Base-by-base conservation (phyloP, 2,888 invertebrate species). In the Enchytraeus crypticus region DNA sequence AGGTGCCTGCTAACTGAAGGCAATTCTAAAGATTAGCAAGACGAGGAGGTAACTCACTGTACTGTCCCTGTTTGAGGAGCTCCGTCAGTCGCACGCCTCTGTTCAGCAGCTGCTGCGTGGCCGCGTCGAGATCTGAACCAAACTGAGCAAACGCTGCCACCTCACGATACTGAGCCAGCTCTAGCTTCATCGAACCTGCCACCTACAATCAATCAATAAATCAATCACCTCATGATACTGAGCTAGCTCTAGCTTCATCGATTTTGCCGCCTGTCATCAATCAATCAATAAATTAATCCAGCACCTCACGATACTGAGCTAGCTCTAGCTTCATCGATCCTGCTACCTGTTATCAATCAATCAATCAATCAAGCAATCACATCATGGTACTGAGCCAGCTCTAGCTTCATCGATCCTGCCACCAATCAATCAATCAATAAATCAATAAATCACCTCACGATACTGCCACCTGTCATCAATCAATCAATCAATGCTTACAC, bases 311-410 rank as follows among this genome's bases (percentile, higher is more conserved):
- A 83, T 97, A 97, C 82, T 97, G 97, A 64, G 97, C 97, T 86
- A 97, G 87, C 83, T 98, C 97, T 83, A 98, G 83, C 82, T 98
- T 98, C 97, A 98, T 98, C 82, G 96, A 96, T 83, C 97, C 97
- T 72, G 97, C 23, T 23, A 8, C n/a, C 21, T 5, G 21, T 21
- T 11, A 33, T n/a, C 5, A 34, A 54, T 34, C 30, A 54, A 54
- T 2, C 14, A 5, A 54, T n/a, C 21, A 14, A 34, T 1, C 34
- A 23, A 14, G n/a, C 18, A 32, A 43, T 43, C n/a, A n/a, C 43
- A 43, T 43, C 97, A 86, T 97, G 93, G 83, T 97, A 97, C 82
- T 97, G 97, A 64, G 97, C 97, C 86, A 97, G 87, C 83, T 98
- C 97, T 83, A 98, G 83, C 82, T 98, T 98, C 97, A 98, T 98